phyloP scores from a whole-genome alignment of 1,140 invertebrate species.

The Linepithema humile region DNA sequence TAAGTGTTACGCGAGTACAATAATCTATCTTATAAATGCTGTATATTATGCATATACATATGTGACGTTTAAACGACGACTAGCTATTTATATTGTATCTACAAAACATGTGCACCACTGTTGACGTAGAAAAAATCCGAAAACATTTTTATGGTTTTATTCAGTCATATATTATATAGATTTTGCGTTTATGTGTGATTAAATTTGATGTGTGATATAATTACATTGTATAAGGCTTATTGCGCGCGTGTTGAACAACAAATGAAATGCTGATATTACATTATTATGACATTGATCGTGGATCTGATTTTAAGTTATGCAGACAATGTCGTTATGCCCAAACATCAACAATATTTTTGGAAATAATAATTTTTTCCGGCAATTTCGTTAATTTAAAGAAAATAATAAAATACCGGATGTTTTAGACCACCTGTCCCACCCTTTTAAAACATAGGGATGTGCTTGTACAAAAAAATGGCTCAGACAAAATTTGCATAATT shows the following conservation, averaged over 20 bases:
- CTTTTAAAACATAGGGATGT: no score
- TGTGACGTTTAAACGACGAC: not conserved
- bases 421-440: no score
- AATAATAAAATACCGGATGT: no score
- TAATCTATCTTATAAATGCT: not conserved
- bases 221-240: not conserved
- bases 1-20: not conserved
- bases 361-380: not conserved
- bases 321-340: not conserved
- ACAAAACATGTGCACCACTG: not conserved
- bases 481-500: no score
- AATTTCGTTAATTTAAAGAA: no score
- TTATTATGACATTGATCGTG: not conserved
- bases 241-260: slow-evolving; percentile 15
- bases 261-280: slow-evolving; percentile 1
- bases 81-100: not conserved
- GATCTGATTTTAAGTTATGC: not conserved
- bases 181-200: not conserved
- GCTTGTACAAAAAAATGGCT: no score
- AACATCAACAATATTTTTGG: slow-evolving; percentile 25
- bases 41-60: not conserved
- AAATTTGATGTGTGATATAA: not conserved
- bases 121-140: not conserved
- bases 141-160: not conserved
- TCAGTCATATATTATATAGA: not conserved